phyloP scores from a whole-genome alignment of 2,888 invertebrate genomes.

The Tachina grossa region DNA sequence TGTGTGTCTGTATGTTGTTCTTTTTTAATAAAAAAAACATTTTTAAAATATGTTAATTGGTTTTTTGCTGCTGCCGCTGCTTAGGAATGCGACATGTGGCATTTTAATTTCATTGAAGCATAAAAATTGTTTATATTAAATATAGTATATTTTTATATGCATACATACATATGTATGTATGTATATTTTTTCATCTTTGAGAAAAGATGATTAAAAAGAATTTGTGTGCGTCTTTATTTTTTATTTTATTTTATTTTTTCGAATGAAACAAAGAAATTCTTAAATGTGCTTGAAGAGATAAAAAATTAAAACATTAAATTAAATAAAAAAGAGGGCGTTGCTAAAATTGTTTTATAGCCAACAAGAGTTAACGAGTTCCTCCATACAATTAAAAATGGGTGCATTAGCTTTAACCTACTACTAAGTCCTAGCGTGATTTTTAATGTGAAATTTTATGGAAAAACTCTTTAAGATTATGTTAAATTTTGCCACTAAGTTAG shows the following conservation, averaged over 20 bases:
- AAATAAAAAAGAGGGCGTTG: neutral
- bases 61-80: conserved; percentile 58
- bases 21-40: conserved; percentile 41
- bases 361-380: no score
- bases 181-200: conserved; percentile 9
- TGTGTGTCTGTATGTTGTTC: neutral
- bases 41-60: conserved; percentile 66
- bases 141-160: conserved; percentile 9
- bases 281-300: neutral
- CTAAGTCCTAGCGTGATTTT: no score
- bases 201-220: conserved; percentile 36
- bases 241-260: neutral
- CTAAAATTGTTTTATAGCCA: no score
- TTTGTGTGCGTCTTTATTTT: conserved; percentile 3
- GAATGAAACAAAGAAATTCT: conserved; percentile 17
- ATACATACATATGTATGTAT: neutral
- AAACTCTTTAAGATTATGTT: no score
- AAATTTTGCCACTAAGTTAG: no score
- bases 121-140: conserved; percentile 58
- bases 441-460: no score
- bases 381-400: no score
- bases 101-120: conserved; percentile 67
- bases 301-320: neutral
- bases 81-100: conserved; percentile 69
- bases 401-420: no score